Conservation (phyloP, 2,797 vertebrate species). For the Euthynnus affinis region DNA sequence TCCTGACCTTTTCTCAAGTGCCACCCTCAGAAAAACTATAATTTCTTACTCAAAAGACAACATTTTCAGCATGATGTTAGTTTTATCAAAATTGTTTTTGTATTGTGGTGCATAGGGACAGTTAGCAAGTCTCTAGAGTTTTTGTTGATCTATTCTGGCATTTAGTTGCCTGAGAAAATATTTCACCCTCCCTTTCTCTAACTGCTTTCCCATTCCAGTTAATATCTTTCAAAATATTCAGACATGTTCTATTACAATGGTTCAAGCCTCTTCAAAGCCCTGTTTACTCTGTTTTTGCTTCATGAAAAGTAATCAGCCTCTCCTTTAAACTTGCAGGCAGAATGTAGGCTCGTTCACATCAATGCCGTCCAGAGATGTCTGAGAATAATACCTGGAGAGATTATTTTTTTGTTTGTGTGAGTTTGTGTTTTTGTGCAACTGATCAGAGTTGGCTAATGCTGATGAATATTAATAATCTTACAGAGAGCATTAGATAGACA, state of each 20-base stretch:
- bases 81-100: neutral
- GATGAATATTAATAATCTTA: conserved; percentile 41
- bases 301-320: conserved; percentile 25
- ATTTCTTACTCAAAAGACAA: neutral
- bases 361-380: neutral
- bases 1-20: neutral
- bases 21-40: neutral
- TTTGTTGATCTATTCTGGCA: conserved; percentile 9
- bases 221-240: conserved; percentile 20
- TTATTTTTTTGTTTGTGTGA: neutral
- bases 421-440: conserved; percentile 6
- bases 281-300: neutral
- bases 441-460: conserved; percentile 19
- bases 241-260: conserved; percentile 12
- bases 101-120: neutral
- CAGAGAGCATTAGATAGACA: conserved; percentile 31
- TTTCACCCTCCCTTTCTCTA: neutral
- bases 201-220: conserved; percentile 4
- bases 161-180: conserved; percentile 5
- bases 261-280: conserved; percentile 28
- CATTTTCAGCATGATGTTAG: neutral
- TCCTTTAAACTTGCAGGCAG: conserved; percentile 18
- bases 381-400: conserved; percentile 14
- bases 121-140: neutral
- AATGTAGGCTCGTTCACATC: neutral